Evolutionary conservation across 2,797 vertebrate genomes (phyloP).

Genomic region (Enteromius fasciolatus): DNA sequence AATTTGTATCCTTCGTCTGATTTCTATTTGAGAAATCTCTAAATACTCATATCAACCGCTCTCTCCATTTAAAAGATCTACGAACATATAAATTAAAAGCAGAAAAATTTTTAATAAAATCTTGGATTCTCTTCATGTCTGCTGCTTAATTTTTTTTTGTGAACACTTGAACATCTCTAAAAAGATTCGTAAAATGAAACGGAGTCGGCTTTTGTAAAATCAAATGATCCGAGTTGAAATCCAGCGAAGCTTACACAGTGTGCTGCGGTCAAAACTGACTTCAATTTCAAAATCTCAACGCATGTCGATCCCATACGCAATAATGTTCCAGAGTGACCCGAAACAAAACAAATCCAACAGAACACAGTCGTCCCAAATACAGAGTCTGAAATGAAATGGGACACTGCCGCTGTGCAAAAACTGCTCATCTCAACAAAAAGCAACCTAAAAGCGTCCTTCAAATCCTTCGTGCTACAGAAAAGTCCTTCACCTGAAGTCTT

Average conservation of each 20-base stretch:
- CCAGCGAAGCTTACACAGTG: not conserved
- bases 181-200: not conserved
- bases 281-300: not conserved
- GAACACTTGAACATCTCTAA: not conserved
- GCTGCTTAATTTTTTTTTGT: not conserved
- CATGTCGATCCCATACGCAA: not conserved
- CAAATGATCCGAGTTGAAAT: not conserved
- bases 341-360: not conserved
- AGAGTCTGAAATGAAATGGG: not conserved
- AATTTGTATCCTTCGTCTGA: not conserved
- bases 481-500: constrained; percentile 18
- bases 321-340: not conserved
- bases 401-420: constrained; percentile 25
- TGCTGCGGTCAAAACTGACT: not conserved
- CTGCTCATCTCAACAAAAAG: not conserved
- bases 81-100: not conserved
- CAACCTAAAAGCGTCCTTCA: constrained; percentile 17
- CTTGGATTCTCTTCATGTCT: not conserved
- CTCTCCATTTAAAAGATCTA: not conserved
- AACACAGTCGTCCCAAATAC: not conserved
- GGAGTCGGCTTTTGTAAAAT: not conserved
- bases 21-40: not conserved
- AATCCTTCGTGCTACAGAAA: not conserved
- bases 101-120: not conserved
- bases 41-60: not conserved